Conservation (phyloP, 2,888 invertebrate species). For the Meta bourneti region DNA sequence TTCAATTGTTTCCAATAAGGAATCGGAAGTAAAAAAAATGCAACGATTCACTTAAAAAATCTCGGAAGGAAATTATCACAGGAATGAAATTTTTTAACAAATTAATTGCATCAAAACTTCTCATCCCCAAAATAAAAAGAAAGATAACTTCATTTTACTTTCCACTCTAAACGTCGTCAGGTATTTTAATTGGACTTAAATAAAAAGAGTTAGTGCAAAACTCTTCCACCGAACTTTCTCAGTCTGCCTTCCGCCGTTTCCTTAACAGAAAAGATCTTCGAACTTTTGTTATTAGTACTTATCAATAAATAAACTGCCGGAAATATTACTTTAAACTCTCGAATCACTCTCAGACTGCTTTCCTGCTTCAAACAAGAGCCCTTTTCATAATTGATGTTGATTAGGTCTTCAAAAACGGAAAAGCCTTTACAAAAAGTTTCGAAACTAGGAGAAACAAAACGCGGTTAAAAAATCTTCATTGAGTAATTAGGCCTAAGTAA, state of each 20-base stretch:
- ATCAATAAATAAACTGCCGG: constrained; percentile 57
- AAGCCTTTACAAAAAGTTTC: constrained; percentile 6
- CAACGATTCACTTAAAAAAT: neutral
- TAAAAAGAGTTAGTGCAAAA: constrained; percentile 10
- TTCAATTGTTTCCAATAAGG: neutral
- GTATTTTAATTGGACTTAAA: constrained; percentile 30
- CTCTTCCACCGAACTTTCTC: constrained; percentile 5
- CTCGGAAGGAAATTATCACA: constrained; percentile 43
- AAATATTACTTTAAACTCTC: constrained; percentile 41
- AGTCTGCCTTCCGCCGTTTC: neutral
- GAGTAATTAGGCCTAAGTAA: constrained; percentile 50
- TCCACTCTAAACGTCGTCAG: constrained; percentile 16
- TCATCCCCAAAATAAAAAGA: neutral
- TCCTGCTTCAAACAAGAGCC: constrained; percentile 12
- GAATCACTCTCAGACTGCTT: constrained; percentile 23
- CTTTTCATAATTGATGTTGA: constrained; percentile 60
- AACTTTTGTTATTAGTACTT: constrained; percentile 31
- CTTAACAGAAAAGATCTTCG: neutral
- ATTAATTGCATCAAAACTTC: constrained; percentile 51
- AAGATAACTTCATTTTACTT: neutral
- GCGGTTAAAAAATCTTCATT: constrained; percentile 12
- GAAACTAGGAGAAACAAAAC: neutral
- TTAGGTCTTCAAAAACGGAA: constrained; percentile 15
- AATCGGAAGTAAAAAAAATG: neutral
- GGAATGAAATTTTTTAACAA: constrained; percentile 40